Base-by-base conservation (phyloP, 2,797 vertebrate species). In the Lutjanus argentimaculatus region DNA sequence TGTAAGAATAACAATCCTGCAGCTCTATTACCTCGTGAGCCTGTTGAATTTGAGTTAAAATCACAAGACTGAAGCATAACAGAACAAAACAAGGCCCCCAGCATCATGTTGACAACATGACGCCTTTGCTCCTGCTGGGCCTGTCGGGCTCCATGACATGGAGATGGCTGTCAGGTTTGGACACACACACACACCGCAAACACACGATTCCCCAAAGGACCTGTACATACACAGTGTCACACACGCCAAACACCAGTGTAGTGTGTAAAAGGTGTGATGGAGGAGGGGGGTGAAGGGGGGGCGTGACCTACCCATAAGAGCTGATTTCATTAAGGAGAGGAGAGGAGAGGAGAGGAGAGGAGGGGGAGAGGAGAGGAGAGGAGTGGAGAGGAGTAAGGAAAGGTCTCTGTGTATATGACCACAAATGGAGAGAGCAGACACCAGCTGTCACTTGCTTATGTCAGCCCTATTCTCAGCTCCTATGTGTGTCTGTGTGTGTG, bases 361-460 rank as follows among this genome's bases (percentile, higher is more conserved):
- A 61, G 75, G 67, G 55, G 55, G 15, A 42, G 45, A 77, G 67
- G 49, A 61, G 75, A 55, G 19, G 19, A 53, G 30, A 51, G 49
- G 17, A 45, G 43, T 70, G 74, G 48, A 49, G 75, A 67, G 67
- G 61, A 67, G 72, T 83, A 59, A 82, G 86, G 83, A 91, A 70
- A 90, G 90, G 92, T 90, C 90, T 85, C 87, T 68, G 78, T 89
- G 92, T 90, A 84, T 90, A 90, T 94, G 92, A 94, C 93, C 91
- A 94, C 91, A 95, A 95, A 94, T 93, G 92, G 93, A 94, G 80
- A 93, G 92, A 89, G 88, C 92, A 96, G 97, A 97, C 97, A 97
- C 96, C 98, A 99, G 98, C 97, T 97, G 95, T 96, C 97, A 97
- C 95, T 90, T 92, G 95, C 93, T 96, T 95, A 94, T 95, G 95